Evolutionary conservation across 2,797 vertebrate genomes (phyloP), one percentile per base, ranked within the genome.

Genomic region (Pseudochaenichthys georgianus): DNA sequence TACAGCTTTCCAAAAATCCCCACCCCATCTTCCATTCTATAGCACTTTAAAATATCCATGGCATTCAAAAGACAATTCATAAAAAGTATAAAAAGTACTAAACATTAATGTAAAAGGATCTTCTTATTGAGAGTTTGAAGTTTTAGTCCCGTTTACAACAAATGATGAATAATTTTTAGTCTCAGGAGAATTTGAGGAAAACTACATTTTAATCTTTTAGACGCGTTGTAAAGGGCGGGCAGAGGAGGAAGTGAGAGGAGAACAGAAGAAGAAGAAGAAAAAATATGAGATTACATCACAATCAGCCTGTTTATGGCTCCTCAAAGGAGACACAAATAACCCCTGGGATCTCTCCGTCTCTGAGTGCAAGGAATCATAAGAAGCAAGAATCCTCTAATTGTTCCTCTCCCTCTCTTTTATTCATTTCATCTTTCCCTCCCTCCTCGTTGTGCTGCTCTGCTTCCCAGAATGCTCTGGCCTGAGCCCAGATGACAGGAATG

Each of bases 401-500:
- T 85, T 71, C 46, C 63, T 71, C 43, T 61, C 12, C 48, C 34
- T 38, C 34, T 38, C 34, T 38, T 38, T 73, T 65, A 45, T 61
- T 66, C 19, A 78, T 78, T 82, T 77, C 21, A 59, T 88, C 58
- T 46, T 61, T 75, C 64, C 65, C 68, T 79, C 84, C 78, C 74
- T 54, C 41, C 61, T 50, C 17, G 0, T 45, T 69, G 65, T 78
- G 65, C 61, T 42, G 5, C 38, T 53, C 78, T 28, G 75, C 80
- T 85, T 89, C 83, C 80, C 87, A 91, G 82, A 92, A 89, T 81
- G 81, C 69, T 86, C 86, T 91, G 93, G 90, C 85, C 58, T 3
- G 15, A 78, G 59, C 79, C 90, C 87, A 93, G 88, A 86, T 77
- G 80, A 88, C 87, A 85, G 88, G 91, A 93, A 93, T 90, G 85